Evolutionary conservation across 2,113 vertebrate species (phyloP), one percentile per base, ranked within the genome.

Genomic region (Motacilla tschutschensis): DNA sequence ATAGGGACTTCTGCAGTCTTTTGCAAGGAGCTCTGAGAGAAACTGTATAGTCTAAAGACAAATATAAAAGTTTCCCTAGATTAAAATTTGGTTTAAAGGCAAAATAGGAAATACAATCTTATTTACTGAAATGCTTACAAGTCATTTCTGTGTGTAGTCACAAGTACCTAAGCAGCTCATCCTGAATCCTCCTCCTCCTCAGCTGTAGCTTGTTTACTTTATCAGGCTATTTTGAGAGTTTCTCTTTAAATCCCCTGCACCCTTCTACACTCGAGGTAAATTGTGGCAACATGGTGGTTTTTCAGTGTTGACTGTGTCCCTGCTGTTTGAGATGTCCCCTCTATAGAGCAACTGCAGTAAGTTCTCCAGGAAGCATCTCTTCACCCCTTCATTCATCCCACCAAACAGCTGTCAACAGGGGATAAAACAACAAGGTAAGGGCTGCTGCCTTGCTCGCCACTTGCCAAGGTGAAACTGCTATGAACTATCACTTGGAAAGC

Each of bases 201-300:
- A 93, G 84, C 67, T 94, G 92, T 12, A 67, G 24, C 84, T 90
- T 57, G 21, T 94, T 92, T 54, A 31, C n/a, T 66, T 70, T 29
- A 79, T 77, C 46, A 67, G 48, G 72, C 38, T 48, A 1, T 21
- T 78, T 71, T 35, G 40, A 59, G 48, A 38, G 20, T 48, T 84
- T 53, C 60, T 54, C 57, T 67, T 38, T 77, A 88, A 86, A 86
- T 40, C 36, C 35, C 63, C 31, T 21, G 13, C 47, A n/a, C 40
- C 57, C 17, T 43, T 43, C 28, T 40, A 3, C 20, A 9, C 9
- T 55, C 7, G 3, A 76, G 48, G 10, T 62, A 65, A 88, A 8
- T 20, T 38, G 48, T 67, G 41, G 76, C 19, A 80, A 47, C 3
- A 0, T 19, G 71, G 67, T 59, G 71, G 67, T 59, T 62, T 69